Percentiles rank a stretch among this genome's conserved stretches.
Evolutionary conservation across 2,797 vertebrate genomes (phyloP).

Genomic region (Myiotriccus ornatus): DNA sequence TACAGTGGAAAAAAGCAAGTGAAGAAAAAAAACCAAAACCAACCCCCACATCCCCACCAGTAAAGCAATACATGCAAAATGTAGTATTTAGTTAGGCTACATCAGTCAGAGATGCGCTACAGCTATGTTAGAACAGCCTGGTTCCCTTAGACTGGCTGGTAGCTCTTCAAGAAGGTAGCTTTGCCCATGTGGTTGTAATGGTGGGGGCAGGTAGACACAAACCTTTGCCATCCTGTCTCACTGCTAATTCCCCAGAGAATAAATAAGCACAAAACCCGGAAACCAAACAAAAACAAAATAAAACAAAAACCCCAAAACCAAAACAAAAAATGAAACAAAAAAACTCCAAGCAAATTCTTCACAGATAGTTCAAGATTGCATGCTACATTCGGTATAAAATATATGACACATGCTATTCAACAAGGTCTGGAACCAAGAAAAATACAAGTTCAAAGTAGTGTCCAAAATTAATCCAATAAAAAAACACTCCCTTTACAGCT

Average conservation of each 20-base stretch:
- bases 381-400: not conserved
- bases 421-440: not conserved
- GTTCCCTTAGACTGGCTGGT: not conserved
- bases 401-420: not conserved
- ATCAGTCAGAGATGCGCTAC: not conserved
- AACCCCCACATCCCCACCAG: not conserved
- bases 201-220: not conserved
- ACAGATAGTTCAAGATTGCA: not conserved
- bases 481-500: not conserved
- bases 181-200: not conserved
- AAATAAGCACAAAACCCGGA: not conserved
- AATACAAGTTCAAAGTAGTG: not conserved
- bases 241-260: not conserved
- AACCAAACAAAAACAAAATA: not conserved
- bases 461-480: not conserved
- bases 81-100: not conserved
- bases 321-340: no score
- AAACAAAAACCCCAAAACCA: no score
- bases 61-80: not conserved
- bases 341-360: not conserved
- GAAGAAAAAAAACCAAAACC: not conserved
- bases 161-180: not conserved
- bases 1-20: not conserved
- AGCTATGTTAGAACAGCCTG: not conserved
- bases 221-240: not conserved